Evolutionary conservation across 2,113 vertebrate genomes (phyloP), one percentile per base, ranked within the genome.

Genomic region (Rhea americana): DNA sequence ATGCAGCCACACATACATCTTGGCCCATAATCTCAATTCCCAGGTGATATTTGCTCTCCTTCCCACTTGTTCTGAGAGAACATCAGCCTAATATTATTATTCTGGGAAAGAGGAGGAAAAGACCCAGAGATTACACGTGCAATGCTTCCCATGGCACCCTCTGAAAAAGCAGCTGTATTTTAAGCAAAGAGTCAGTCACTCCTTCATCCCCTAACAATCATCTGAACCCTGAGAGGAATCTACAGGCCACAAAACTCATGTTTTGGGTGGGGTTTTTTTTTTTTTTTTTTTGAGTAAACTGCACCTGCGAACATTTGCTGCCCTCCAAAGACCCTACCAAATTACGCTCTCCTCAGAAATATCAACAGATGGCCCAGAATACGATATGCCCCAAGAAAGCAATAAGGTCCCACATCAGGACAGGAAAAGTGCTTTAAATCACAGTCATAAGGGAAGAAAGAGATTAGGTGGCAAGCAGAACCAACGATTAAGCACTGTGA

Each of bases 351-450:
- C 61, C 79, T 86, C 74, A 72, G 78, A 59, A 73, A 21, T 0
- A 0, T 55, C 79, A 79, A 65, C 50, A 47, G 63, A 32, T 72
- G 80, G 43, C 62, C 66, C 30, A 48, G 77, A 91, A 89, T 62
- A 85, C 0, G 1, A 53, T 73, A 79, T 1, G 37, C 50, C 63
- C 62, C 3, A 0, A 25, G 84, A 62, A 93, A 87, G 87, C 45
- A 1, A 0, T 89, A 92, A 93, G 62, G 89, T 82, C 30, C 53
- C 73, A 37, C 51, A 17, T 26, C 62, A 58, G 67, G 75, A 63
- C 67, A 81, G 79, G 51, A 82, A 87, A 87, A 74, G 32, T 8
- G 2, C 56, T 82, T 87, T 94, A 95, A 91, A 94, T 94, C 75
- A 80, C 4, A 4, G 13, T 28, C 30, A 28, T 30, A 32, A 85